Evolutionary conservation across 2,113 vertebrate genomes (phyloP).

Genomic region (Pyrgilauda ruficollis): DNA sequence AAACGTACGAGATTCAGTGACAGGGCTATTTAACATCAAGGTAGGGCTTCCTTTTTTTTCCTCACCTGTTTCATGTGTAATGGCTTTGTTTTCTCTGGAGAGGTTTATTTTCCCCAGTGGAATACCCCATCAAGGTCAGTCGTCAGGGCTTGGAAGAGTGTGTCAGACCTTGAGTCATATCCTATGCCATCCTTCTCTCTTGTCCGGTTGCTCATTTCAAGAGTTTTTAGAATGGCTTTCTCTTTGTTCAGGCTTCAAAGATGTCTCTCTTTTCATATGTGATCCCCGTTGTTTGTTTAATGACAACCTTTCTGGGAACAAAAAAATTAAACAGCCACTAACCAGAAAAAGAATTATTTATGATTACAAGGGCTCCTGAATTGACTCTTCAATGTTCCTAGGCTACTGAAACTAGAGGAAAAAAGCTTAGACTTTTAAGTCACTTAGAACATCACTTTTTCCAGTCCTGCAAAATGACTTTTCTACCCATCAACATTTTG

Average conservation of each 20-base stretch:
- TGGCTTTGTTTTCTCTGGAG: background rate
- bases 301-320: constrained; percentile 2
- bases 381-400: background rate
- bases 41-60: background rate
- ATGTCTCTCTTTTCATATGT: background rate
- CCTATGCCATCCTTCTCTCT: background rate
- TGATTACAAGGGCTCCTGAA: background rate
- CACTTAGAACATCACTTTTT: constrained; percentile 22
- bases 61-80: background rate
- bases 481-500: background rate
- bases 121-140: background rate
- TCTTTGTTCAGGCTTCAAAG: background rate
- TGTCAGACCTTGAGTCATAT: constrained; percentile 21
- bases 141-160: background rate
- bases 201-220: background rate
- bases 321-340: background rate
- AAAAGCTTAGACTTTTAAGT: background rate
- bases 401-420: background rate
- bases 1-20: background rate
- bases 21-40: background rate
- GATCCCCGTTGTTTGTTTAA: constrained; percentile 29
- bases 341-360: background rate
- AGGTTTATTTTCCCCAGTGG: background rate
- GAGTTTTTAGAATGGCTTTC: background rate
- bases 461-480: constrained; percentile 4